Conservation (phyloP, 2,797 vertebrate genomes). For the Miichthys miiuy region DNA sequence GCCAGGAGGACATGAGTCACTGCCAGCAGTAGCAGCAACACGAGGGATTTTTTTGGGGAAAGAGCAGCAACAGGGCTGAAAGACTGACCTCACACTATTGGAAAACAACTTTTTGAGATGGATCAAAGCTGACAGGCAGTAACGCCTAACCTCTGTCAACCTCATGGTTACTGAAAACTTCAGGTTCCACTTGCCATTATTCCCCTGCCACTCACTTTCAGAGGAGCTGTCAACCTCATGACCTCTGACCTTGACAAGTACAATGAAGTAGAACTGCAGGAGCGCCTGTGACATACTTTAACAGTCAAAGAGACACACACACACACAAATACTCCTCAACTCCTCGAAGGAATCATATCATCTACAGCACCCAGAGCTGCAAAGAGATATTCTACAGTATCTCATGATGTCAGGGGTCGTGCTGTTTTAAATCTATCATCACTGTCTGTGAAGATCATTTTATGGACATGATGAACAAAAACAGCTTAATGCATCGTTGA, state of each 20-base stretch:
- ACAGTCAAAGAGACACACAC: background rate
- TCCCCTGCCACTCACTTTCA: conserved; percentile 38
- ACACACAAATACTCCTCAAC: background rate
- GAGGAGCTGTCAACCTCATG: conserved; percentile 28
- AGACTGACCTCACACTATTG: conserved; percentile 35
- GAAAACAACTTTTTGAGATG: conserved; percentile 56
- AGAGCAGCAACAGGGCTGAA: conserved; percentile 14
- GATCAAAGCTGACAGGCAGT: conserved; percentile 66
- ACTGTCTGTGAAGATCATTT: conserved; percentile 14
- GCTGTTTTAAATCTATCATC: conserved; percentile 50
- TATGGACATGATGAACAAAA: background rate
- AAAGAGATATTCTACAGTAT: conserved; percentile 9
- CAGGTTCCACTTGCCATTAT: conserved; percentile 29
- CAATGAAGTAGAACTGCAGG: conserved; percentile 10
- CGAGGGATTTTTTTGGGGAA: conserved; percentile 27
- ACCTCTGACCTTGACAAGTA: conserved; percentile 44
- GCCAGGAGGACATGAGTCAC: conserved; percentile 27
- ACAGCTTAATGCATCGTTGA: conserved; percentile 14
- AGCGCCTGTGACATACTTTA: background rate
- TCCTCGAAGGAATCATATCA: background rate
- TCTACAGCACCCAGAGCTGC: conserved; percentile 2
- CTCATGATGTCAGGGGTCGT: conserved; percentile 15
- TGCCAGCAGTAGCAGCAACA: conserved; percentile 39
- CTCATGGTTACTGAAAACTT: conserved; percentile 53
- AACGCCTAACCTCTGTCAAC: conserved; percentile 50